Conservation (phyloP, 2,113 vertebrate genomes). For the Nycticorax nycticorax region DNA sequence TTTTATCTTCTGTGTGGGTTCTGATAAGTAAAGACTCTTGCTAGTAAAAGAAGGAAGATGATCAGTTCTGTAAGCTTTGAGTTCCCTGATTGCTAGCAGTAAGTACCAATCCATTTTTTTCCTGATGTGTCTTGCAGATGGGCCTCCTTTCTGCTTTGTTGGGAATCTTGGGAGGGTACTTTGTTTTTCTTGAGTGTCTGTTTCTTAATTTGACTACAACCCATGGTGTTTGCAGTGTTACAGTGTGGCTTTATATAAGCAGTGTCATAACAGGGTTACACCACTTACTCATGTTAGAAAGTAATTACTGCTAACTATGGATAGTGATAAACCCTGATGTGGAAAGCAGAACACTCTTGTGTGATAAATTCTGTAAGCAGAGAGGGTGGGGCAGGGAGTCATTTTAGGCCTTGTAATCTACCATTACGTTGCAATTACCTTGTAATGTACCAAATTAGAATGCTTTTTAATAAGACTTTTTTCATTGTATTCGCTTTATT, state of each 20-base stretch:
- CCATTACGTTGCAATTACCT: background rate
- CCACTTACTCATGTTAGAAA: background rate
- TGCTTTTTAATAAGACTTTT: background rate
- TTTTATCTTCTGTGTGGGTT: background rate
- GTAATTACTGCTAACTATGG: background rate
- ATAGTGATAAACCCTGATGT: background rate
- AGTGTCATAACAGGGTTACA: background rate
- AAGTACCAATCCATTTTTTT: background rate
- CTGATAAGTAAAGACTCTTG: background rate
- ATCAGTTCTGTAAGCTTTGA: background rate
- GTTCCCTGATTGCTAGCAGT: background rate
- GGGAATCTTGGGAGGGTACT: background rate
- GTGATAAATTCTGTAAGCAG: background rate
- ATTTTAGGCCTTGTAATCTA: background rate
- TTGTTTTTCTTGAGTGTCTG: background rate
- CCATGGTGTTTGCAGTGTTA: background rate
- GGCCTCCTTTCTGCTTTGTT: background rate
- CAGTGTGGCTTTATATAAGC: background rate
- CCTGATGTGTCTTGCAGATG: background rate
- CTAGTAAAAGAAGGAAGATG: background rate
- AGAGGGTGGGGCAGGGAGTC: no score
- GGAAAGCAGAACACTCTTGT: background rate
- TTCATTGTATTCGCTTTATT: background rate
- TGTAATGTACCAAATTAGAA: background rate
- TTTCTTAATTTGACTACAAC: background rate